phyloP scores from a whole-genome alignment of 2,888 invertebrate species.

The Leucoma salicis region DNA sequence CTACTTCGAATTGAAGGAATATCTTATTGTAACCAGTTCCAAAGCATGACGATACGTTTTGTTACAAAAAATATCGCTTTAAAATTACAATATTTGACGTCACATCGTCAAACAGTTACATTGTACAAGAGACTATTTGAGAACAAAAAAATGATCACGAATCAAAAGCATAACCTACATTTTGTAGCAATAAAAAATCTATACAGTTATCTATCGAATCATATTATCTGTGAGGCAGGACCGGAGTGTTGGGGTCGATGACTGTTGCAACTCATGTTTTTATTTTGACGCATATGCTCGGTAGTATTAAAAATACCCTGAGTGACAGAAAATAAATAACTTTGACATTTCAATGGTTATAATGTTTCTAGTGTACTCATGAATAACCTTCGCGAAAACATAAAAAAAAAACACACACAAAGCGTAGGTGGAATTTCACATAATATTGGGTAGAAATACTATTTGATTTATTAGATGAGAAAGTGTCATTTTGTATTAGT shows the following conservation, averaged over 20 bases:
- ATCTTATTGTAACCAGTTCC: constrained; percentile 21
- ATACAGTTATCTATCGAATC: constrained; percentile 79
- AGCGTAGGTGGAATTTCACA: constrained; percentile 12
- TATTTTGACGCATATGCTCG: constrained; percentile 45
- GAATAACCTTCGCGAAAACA: background rate
- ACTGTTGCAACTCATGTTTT: constrained; percentile 57
- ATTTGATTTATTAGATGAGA: constrained; percentile 22
- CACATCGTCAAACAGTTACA: constrained; percentile 38
- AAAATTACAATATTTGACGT: constrained; percentile 26
- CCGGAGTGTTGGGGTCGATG: constrained; percentile 54
- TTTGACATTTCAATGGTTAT: constrained; percentile 6
- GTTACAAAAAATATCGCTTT: constrained; percentile 16
- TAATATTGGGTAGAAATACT: constrained; percentile 10
- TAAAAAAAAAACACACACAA: background rate
- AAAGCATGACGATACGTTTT: constrained; percentile 25
- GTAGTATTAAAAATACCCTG: constrained; percentile 51
- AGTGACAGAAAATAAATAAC: constrained; percentile 35
- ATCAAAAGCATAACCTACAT: constrained; percentile 67
- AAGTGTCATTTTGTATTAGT: constrained; percentile 22
- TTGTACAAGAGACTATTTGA: constrained; percentile 31
- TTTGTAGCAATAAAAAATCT: constrained; percentile 64
- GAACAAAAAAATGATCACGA: constrained; percentile 48
- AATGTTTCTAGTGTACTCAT: background rate
- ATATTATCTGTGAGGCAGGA: constrained; percentile 67
- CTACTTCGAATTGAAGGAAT: no score